These are phyloP conservation scores for Nannobrachium achirus DNA, from an alignment of 2,113 vertebrate genomes.

Conservation along the genomic window DNA sequence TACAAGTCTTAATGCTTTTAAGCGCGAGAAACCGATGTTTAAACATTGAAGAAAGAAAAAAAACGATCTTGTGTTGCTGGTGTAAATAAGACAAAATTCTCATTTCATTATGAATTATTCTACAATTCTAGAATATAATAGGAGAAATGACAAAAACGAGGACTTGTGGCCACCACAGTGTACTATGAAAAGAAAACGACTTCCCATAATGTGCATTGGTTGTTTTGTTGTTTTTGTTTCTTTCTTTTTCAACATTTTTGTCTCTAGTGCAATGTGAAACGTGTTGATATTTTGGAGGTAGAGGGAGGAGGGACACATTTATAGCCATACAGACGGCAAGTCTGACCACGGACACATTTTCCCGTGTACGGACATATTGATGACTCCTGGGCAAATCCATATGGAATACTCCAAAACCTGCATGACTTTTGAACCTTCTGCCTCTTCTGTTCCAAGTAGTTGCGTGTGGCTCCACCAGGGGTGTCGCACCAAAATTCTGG, in stretches of 20 bases:
- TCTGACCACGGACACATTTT: no score
- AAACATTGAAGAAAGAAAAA: not conserved
- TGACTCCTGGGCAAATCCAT: not conserved
- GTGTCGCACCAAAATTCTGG: no score
- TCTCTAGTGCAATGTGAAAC: slow-evolving; percentile 22
- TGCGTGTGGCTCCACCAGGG: not conserved
- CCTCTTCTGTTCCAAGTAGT: not conserved
- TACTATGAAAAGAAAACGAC: slow-evolving; percentile 39
- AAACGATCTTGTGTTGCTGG: slow-evolving; percentile 30
- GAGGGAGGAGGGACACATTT: not conserved
- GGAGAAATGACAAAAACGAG: not conserved
- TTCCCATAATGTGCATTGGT: slow-evolving; percentile 44
- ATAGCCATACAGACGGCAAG: no score
- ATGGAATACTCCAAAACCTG: not conserved
- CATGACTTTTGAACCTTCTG: slow-evolving; percentile 2
- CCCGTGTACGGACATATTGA: no score
- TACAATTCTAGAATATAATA: not conserved
- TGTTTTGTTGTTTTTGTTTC: slow-evolving; percentile 19
- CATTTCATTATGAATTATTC: no score
- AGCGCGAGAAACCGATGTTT: no score
- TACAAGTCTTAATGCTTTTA: not conserved
- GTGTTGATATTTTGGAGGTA: not conserved
- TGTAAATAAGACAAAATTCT: slow-evolving; percentile 25
- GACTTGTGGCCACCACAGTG: slow-evolving; percentile 34
- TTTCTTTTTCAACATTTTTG: slow-evolving; percentile 17